A percentile compares a stretch with the other conserved stretches of the same genome.
phyloP scores from a whole-genome alignment of 37 sponge, comb jelly and placozoan genomes.

The Diacarnus erythraeanus region DNA sequence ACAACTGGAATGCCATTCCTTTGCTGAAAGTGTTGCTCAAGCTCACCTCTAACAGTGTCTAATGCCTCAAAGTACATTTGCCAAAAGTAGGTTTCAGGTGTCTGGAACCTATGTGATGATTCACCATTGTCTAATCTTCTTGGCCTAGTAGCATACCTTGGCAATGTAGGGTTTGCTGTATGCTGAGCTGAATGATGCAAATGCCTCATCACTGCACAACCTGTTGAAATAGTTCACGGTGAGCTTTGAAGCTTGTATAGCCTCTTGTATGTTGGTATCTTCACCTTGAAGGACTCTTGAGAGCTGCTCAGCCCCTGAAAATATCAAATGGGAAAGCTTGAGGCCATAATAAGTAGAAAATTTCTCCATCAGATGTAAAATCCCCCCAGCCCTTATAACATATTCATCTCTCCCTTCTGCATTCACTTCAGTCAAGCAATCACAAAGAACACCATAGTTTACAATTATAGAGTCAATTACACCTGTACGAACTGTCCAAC shows the following conservation, averaged over 20 bases:
- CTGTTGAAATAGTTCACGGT: neutral
- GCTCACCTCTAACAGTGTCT: constrained; percentile 20
- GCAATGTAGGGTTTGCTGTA: constrained; percentile 22
- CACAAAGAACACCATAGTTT: constrained; percentile 35
- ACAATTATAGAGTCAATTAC: constrained; percentile 48
- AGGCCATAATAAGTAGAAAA: constrained; percentile 69
- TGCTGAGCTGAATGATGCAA: constrained; percentile 4
- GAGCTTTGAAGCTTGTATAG: constrained; percentile 14
- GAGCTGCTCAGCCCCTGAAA: constrained; percentile 25
- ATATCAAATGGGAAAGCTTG: constrained; percentile 50
- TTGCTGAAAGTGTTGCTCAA: constrained; percentile 32
- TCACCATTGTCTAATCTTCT: neutral
- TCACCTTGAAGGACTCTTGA: constrained; percentile 38
- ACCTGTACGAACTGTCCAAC: constrained; percentile 70
- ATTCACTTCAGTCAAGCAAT: constrained; percentile 32
- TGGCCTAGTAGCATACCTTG: too few relatives aligned
- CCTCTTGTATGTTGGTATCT: constrained; percentile 4
- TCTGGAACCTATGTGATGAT: neutral
- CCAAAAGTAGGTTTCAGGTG: neutral
- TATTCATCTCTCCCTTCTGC: constrained; percentile 58
- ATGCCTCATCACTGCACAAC: constrained; percentile 1
- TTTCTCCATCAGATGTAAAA: constrained; percentile 43
- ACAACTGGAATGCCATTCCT: neutral
- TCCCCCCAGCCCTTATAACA: constrained; percentile 35
- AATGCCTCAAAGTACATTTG: constrained; percentile 4